Percentiles rank a stretch among this genome's conserved stretches.
phyloP scores from a whole-genome alignment of 2,888 invertebrate species.

The Eristalis arbustorum region DNA sequence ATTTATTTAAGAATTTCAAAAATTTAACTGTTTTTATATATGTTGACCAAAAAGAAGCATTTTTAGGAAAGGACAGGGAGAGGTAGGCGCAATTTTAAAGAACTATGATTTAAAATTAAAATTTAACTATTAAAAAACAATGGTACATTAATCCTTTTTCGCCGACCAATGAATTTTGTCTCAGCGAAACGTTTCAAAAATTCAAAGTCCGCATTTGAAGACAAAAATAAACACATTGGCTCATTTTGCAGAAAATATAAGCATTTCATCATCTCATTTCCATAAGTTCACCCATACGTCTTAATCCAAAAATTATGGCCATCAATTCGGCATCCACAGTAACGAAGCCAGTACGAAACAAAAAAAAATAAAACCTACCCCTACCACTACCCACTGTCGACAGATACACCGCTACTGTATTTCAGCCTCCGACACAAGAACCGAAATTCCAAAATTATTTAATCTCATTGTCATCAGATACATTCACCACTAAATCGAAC shows the following conservation, averaged over 20 bases:
- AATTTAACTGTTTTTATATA: too few relatives aligned
- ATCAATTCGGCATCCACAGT: not conserved
- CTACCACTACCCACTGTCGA: not conserved
- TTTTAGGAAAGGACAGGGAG: too few relatives aligned
- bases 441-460: conserved; percentile 42
- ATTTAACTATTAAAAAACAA: too few relatives aligned
- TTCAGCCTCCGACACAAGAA: conserved; percentile 15
- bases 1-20: too few relatives aligned
- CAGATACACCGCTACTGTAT: conserved; percentile 26
- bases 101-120: too few relatives aligned
- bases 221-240: too few relatives aligned
- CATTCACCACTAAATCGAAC: conserved; percentile 17
- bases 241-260: not conserved
- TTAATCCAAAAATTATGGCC: conserved; percentile 36
- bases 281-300: not conserved
- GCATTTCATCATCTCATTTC: not conserved
- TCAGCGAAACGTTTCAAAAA: too few relatives aligned
- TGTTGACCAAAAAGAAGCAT: too few relatives aligned
- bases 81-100: too few relatives aligned
- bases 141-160: not conserved
- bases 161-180: too few relatives aligned
- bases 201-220: too few relatives aligned
- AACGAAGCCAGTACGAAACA: not conserved
- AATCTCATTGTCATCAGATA: conserved; percentile 48
- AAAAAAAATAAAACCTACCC: not conserved